Evolutionary conservation across 2,888 invertebrate genomes (phyloP).

Genomic region (Philereme vetulata): DNA sequence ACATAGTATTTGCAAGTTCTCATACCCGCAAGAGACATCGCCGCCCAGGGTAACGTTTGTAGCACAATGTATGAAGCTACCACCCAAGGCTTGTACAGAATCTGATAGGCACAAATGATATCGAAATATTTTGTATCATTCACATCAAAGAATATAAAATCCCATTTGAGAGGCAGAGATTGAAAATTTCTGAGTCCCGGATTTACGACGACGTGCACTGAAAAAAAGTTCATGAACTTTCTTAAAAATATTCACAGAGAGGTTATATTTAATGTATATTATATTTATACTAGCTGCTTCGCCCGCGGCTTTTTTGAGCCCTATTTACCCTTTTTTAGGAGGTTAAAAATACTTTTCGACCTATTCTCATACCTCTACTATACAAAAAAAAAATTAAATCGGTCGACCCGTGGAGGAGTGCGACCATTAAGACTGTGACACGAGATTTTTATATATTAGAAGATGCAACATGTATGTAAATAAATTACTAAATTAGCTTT

Average conservation of each 20-base stretch:
- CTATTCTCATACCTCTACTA: no score
- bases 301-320: no score
- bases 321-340: no score
- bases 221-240: conserved; percentile 24
- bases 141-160: conserved; percentile 55
- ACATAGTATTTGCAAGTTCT: not conserved
- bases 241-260: not conserved
- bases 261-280: no score
- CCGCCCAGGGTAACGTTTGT: conserved; percentile 54
- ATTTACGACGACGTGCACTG: conserved; percentile 58
- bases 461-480: no score
- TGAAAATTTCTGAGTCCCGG: conserved; percentile 51
- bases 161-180: conserved; percentile 58
- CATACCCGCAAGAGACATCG: conserved; percentile 55
- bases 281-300: no score
- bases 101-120: conserved; percentile 54
- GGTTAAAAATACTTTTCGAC: no score
- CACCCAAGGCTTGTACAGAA: conserved; percentile 54
- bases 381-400: no score
- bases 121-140: conserved; percentile 48
- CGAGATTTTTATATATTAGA: no score
- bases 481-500: no score
- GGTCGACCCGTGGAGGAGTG: no score
- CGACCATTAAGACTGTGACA: no score
- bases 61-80: conserved; percentile 42